Evolutionary conservation across 1,140 invertebrate genomes (phyloP).

Genomic region (Mesaphorura yosii): DNA sequence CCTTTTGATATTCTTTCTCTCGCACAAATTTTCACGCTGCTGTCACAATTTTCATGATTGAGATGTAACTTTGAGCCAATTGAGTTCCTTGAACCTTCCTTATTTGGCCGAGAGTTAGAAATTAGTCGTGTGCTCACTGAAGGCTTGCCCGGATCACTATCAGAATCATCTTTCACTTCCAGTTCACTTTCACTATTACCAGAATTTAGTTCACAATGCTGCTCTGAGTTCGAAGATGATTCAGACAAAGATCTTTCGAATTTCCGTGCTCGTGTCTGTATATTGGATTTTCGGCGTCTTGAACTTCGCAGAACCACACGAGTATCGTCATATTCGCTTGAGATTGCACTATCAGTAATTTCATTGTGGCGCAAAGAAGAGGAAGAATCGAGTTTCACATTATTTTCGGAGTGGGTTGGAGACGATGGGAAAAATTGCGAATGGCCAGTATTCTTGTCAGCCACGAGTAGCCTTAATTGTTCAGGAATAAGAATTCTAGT

Average conservation of each 20-base stretch:
- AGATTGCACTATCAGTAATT: too few relatives aligned
- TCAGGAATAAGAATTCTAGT: constrained; percentile 23
- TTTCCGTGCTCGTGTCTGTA: too few relatives aligned
- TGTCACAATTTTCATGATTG: too few relatives aligned
- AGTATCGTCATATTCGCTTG: too few relatives aligned
- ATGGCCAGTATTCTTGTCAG: not conserved
- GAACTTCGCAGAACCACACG: too few relatives aligned
- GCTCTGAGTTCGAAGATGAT: not conserved
- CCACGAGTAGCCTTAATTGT: not conserved
- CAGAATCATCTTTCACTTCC: not conserved
- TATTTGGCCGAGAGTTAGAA: not conserved
- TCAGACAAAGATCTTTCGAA: too few relatives aligned
- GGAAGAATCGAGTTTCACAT: not conserved
- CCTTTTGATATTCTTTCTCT: constrained; percentile 10
- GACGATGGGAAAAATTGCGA: not conserved
- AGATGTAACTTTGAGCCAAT: not conserved
- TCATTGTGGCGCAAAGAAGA: not conserved
- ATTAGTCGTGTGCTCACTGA: constrained; percentile 2
- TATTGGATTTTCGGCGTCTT: too few relatives aligned
- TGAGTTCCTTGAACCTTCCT: not conserved
- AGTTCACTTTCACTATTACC: not conserved
- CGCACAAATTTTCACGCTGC: constrained; percentile 17
- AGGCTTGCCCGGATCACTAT: not conserved
- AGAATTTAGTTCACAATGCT: not conserved
- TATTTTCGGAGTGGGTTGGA: not conserved